These are phyloP conservation scores for Stegodyphus mimosarum DNA, from an alignment of 1,140 invertebrate species.

Conservation along the genomic window DNA sequence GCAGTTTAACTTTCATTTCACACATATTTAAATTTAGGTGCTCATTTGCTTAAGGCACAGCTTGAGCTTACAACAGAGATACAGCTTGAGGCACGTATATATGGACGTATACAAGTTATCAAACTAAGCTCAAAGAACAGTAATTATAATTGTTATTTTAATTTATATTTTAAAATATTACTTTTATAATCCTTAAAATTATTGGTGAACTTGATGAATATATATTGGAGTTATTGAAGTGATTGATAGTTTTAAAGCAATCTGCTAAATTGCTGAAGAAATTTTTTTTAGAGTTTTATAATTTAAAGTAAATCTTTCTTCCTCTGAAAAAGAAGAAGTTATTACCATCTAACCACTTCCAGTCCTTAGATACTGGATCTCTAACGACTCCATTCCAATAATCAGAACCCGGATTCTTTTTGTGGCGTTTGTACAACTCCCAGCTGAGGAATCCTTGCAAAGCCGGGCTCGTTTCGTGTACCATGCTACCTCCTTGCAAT, in stretches of 20 bases:
- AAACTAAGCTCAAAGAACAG: no score
- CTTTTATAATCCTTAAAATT: no score
- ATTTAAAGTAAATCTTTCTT: no score
- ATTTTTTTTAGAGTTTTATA: background rate
- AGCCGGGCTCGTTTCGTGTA: constrained; percentile 93
- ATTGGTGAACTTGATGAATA: no score
- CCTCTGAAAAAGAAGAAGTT: background rate
- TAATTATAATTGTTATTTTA: no score
- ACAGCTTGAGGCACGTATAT: no score
- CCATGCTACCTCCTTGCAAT: constrained; percentile 81
- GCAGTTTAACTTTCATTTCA: no score
- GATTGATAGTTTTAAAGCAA: background rate
- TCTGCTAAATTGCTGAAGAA: background rate
- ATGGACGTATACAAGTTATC: no score
- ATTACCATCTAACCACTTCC: constrained; percentile 84
- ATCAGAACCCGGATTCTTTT: constrained; percentile 88
- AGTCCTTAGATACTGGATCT: constrained; percentile 80
- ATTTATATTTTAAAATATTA: no score
- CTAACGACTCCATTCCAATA: constrained; percentile 94
- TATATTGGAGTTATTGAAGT: background rate
- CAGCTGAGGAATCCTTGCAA: constrained; percentile 94
- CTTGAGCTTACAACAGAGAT: no score
- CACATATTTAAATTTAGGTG: no score
- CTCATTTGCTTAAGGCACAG: no score
- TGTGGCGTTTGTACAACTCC: constrained; percentile 91